Conservation (phyloP, 2,888 invertebrate species). For the Osmoderma eremita region DNA sequence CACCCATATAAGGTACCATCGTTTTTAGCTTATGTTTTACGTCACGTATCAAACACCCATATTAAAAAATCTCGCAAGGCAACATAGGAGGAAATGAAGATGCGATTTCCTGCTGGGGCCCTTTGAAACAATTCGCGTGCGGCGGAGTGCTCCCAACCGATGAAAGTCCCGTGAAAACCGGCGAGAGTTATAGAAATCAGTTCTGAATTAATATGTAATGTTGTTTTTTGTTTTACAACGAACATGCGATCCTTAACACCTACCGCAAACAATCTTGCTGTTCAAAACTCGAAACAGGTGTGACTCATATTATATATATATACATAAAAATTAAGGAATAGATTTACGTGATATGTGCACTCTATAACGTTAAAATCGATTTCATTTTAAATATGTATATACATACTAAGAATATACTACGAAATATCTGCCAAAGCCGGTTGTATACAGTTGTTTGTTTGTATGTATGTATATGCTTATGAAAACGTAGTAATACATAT, state of each 20-base stretch:
- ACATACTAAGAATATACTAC: neutral
- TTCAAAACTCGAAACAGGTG: constrained; percentile 21
- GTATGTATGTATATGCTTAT: neutral
- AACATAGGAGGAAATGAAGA: constrained; percentile 3
- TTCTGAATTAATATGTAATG: neutral
- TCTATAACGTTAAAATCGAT: constrained; percentile 2
- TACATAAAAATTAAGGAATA: constrained; percentile 18
- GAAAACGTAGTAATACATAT: constrained; percentile 22
- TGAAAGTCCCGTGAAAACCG: neutral
- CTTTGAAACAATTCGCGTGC: neutral
- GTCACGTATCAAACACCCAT: constrained; percentile 52
- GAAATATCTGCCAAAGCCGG: neutral
- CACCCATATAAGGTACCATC: constrained; percentile 57
- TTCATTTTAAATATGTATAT: neutral
- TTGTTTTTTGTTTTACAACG: constrained; percentile 12
- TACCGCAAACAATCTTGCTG: constrained; percentile 8
- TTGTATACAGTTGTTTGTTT: neutral
- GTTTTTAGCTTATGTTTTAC: constrained; percentile 52
- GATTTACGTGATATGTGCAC: neutral
- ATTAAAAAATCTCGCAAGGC: constrained; percentile 2
- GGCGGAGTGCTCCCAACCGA: neutral
- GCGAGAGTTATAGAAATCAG: constrained; percentile 9
- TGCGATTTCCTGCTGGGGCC: neutral
- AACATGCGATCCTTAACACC: constrained; percentile 21
- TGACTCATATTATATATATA: constrained; percentile 25